phyloP scores from a whole-genome alignment of 2,888 invertebrate genomes.

The Dastarcus helophoroides region DNA sequence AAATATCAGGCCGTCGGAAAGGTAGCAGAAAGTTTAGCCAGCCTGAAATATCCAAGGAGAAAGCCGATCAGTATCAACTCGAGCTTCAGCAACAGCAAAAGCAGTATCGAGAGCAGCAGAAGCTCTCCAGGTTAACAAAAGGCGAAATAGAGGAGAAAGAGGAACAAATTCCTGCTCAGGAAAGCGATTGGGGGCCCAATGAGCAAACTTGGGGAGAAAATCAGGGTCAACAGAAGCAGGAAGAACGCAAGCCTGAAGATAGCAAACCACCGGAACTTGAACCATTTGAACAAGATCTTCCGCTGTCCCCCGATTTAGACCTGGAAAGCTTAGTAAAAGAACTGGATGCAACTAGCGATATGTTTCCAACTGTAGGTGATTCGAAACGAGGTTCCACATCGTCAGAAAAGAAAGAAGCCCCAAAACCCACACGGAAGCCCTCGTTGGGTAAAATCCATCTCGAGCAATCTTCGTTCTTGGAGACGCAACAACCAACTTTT shows the following conservation, averaged over 20 bases:
- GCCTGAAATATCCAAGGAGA: constrained; percentile 9
- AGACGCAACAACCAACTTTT: constrained; percentile 44
- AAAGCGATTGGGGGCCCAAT: constrained; percentile 33
- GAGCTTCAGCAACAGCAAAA: constrained; percentile 17
- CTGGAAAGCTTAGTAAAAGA: constrained; percentile 48
- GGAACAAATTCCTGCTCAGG: constrained; percentile 12
- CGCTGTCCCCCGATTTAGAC: constrained; percentile 17
- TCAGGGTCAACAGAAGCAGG: too few species aligned
- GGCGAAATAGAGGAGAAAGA: constrained; percentile 8
- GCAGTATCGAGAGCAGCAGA: constrained; percentile 38
- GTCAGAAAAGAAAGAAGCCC: constrained; percentile 49
- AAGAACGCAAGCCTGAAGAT: constrained; percentile 29
- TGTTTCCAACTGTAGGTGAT: constrained; percentile 67
- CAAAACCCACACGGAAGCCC: too few species aligned
- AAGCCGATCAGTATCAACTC: constrained; percentile 12
- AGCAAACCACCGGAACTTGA: not conserved
- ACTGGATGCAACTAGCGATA: constrained; percentile 46
- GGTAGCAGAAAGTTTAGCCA: constrained; percentile 35
- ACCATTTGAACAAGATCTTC: constrained; percentile 35
- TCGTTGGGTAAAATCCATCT: constrained; percentile 72
- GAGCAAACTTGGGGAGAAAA: constrained; percentile 16
- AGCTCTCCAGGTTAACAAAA: constrained; percentile 27
- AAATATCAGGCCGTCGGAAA: constrained; percentile 38
- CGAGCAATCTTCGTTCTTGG: constrained; percentile 56
- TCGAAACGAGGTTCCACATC: constrained; percentile 50